These are phyloP conservation scores for Champsocephalus esox DNA, from an alignment of 2,797 vertebrate genomes.

Conservation along the genomic window DNA sequence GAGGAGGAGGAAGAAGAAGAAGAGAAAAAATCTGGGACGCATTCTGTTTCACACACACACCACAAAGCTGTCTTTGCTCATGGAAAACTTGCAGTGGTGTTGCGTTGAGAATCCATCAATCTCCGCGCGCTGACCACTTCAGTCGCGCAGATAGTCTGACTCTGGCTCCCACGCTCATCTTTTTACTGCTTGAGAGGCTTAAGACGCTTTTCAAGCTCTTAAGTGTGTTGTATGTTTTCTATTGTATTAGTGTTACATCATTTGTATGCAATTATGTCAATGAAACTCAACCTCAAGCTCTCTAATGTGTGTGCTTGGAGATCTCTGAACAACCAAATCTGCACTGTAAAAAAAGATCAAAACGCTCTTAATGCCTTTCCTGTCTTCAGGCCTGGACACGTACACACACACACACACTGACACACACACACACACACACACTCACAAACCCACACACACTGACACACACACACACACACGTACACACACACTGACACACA, in stretches of 20 bases:
- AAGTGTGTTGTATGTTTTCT: slow-evolving; percentile 43
- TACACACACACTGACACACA: slow-evolving; percentile 17
- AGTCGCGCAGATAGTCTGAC: slow-evolving; percentile 59
- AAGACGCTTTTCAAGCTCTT: slow-evolving; percentile 16
- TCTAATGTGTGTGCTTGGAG: slow-evolving; percentile 22
- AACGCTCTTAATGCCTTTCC: slow-evolving; percentile 52
- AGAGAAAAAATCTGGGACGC: slow-evolving; percentile 78
- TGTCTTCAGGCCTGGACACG: slow-evolving; percentile 61
- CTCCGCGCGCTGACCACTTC: slow-evolving; percentile 59
- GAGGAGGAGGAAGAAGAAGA: slow-evolving; percentile 67
- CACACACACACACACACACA: slow-evolving; percentile 26
- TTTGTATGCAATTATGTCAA: slow-evolving; percentile 33
- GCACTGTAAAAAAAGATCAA: slow-evolving; percentile 46
- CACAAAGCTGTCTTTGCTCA: slow-evolving; percentile 77
- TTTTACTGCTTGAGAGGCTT: slow-evolving; percentile 31
- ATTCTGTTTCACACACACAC: slow-evolving; percentile 72
- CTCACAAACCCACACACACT: slow-evolving; percentile 1
- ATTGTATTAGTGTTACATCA: slow-evolving; percentile 46
- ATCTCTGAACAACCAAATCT: slow-evolving; percentile 36
- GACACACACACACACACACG: too few species aligned
- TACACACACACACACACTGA: slow-evolving; percentile 27
- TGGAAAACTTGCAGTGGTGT: slow-evolving; percentile 69
- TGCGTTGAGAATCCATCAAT: slow-evolving; percentile 72
- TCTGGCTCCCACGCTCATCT: slow-evolving; percentile 68
- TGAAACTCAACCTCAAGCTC: slow-evolving; percentile 9